A percentile compares a stretch with the other conserved stretches of the same genome.
These are phyloP conservation scores for Tetraneura akinire DNA, from an alignment of 1,140 invertebrate species.

Conservation along the genomic window DNA sequence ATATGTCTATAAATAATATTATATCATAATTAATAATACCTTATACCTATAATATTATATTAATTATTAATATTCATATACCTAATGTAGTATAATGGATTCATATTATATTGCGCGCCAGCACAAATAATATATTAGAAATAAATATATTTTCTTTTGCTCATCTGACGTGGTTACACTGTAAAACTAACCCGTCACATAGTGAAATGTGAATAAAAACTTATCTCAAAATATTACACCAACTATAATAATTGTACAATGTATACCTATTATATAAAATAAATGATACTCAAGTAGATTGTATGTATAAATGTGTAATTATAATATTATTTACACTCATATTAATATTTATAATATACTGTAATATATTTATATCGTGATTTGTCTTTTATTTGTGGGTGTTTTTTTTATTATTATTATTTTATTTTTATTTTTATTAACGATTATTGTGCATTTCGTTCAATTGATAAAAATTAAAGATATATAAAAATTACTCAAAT, in stretches of 20 bases:
- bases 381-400: constrained; percentile 24
- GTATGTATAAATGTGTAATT: not conserved
- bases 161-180: not conserved
- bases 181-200: not conserved
- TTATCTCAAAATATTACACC: constrained; percentile 33
- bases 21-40: no score
- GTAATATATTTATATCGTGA: not conserved
- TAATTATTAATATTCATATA: no score
- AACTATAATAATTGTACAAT: not conserved
- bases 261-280: not conserved
- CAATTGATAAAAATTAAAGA: not conserved
- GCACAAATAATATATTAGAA: no score
- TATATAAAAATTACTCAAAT: not conserved
- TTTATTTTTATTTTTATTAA: not conserved
- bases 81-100: no score
- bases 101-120: no score
- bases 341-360: not conserved
- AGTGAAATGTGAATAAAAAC: constrained; percentile 26
- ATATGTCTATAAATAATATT: no score
- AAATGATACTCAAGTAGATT: not conserved
- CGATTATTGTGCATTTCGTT: not conserved
- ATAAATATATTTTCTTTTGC: no score
- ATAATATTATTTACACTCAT: not conserved
- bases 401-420: constrained; percentile 15
- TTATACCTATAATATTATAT: no score